phyloP scores from a whole-genome alignment of 2,888 invertebrate genomes.

The Pristionchus mayeri region DNA sequence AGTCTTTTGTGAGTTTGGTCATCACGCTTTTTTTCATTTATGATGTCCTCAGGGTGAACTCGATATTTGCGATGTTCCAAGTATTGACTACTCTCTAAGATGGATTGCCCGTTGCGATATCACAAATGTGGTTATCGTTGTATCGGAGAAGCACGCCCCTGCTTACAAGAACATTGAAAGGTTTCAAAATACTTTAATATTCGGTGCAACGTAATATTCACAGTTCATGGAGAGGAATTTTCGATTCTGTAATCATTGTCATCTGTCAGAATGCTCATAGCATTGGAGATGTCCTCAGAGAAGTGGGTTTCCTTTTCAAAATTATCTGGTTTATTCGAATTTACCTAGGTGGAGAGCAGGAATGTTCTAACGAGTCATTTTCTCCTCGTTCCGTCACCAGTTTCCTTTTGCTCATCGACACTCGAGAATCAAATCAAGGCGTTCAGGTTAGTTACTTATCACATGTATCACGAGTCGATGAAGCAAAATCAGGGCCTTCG shows the following conservation, averaged over 20 bases:
- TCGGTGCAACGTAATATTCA: neutral
- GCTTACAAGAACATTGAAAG: constrained; percentile 4
- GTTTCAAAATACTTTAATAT: neutral
- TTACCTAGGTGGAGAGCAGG: constrained; percentile 4
- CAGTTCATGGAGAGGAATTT: constrained; percentile 33
- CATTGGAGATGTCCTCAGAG: constrained; percentile 47
- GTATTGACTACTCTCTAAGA: constrained; percentile 16
- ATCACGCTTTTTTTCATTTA: neutral
- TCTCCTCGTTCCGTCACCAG: constrained; percentile 43
- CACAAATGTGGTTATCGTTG: constrained; percentile 26
- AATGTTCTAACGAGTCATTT: constrained; percentile 37
- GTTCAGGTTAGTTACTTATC: constrained; percentile 32
- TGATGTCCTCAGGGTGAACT: neutral
- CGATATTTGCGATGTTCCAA: constrained; percentile 10
- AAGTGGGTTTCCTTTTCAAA: neutral
- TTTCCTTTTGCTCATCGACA: constrained; percentile 16
- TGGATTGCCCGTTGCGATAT: constrained; percentile 28
- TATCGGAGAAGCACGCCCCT: constrained; percentile 9
- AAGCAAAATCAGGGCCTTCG: no score
- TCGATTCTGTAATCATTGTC: constrained; percentile 27
- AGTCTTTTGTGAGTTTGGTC: neutral
- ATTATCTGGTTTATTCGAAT: neutral
- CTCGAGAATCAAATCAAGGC: neutral
- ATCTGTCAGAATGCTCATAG: constrained; percentile 47
- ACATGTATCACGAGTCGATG: no score